Evolutionary conservation across 2,113 vertebrate species (phyloP).

Genomic region (Apistogramma diplotaenia): DNA sequence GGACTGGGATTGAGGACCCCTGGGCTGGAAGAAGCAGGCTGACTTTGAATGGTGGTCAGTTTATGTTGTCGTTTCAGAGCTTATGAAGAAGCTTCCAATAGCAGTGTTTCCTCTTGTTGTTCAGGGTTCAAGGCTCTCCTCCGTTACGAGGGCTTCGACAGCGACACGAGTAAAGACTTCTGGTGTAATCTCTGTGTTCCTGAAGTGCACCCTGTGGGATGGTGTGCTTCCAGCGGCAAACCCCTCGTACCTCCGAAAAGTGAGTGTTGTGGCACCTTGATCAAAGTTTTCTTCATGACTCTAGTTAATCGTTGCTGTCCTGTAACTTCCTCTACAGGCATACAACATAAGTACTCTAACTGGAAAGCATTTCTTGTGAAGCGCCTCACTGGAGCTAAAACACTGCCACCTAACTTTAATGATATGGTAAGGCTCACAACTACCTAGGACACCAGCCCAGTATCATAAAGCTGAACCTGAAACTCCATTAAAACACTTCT

Average conservation of each 20-base stretch:
- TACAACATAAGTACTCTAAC: slow-evolving; percentile 98
- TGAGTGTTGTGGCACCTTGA: slow-evolving; percentile 56
- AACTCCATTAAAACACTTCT: not conserved
- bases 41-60: not conserved
- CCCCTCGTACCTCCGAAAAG: slow-evolving; percentile 94
- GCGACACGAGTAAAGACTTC: slow-evolving; percentile 91
- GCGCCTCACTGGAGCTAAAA: slow-evolving; percentile 99
- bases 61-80: not conserved
- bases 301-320: not conserved
- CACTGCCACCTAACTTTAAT: slow-evolving; percentile 94
- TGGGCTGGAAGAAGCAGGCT: not conserved
- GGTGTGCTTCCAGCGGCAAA: slow-evolving; percentile 96
- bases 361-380: slow-evolving; percentile 99
- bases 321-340: slow-evolving; percentile 73
- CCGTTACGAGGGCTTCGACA: slow-evolving; percentile 97
- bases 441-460: not conserved
- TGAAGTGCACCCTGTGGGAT: slow-evolving; percentile 95
- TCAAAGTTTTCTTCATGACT: not conserved
- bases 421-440: slow-evolving; percentile 82
- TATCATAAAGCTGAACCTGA: not conserved
- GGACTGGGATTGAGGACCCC: no score
- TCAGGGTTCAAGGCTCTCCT: slow-evolving; percentile 94
- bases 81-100: not conserved
- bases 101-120: slow-evolving; percentile 1
- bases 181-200: slow-evolving; percentile 93